Percentiles rank a stretch among this genome's conserved stretches.
Evolutionary conservation across 2,113 vertebrate species (phyloP).

Genomic region (Collichthys lucidus): DNA sequence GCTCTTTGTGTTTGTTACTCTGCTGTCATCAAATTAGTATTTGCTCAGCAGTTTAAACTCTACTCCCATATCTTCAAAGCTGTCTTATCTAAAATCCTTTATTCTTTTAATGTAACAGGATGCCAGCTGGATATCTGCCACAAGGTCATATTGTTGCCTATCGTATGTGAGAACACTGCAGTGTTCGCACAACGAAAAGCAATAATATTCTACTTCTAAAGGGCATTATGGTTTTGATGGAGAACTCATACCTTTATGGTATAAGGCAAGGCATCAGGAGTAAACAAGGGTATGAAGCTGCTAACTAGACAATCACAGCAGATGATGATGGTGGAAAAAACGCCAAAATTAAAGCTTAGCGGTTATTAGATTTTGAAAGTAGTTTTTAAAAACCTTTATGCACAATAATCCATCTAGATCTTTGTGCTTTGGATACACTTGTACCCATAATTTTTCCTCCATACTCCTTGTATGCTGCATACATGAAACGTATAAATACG

Average conservation of each 20-base stretch:
- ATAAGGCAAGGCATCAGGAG: background rate
- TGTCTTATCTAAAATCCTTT: conserved; percentile 29
- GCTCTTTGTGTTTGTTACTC: conserved; percentile 20
- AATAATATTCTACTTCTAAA: conserved; percentile 38
- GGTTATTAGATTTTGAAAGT: background rate
- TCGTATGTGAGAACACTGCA: conserved; percentile 48
- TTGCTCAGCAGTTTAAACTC: conserved; percentile 21
- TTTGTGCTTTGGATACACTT: background rate
- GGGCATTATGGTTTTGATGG: background rate
- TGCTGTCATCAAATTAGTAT: conserved; percentile 30
- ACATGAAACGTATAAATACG: background rate
- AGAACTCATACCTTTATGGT: background rate
- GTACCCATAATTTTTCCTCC: background rate
- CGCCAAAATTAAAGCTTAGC: background rate
- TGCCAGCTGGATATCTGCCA: conserved; percentile 37
- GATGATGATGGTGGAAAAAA: background rate
- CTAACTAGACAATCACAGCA: background rate
- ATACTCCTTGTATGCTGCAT: no score
- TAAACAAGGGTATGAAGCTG: background rate
- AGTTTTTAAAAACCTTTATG: background rate
- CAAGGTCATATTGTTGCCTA: conserved; percentile 25
- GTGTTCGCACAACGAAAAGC: conserved; percentile 30
- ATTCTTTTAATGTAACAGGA: conserved; percentile 41
- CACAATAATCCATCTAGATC: background rate
- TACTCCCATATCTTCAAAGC: conserved; percentile 17